phyloP scores from a whole-genome alignment of 2,797 vertebrate genomes.

The Aplochiton taeniatus region DNA sequence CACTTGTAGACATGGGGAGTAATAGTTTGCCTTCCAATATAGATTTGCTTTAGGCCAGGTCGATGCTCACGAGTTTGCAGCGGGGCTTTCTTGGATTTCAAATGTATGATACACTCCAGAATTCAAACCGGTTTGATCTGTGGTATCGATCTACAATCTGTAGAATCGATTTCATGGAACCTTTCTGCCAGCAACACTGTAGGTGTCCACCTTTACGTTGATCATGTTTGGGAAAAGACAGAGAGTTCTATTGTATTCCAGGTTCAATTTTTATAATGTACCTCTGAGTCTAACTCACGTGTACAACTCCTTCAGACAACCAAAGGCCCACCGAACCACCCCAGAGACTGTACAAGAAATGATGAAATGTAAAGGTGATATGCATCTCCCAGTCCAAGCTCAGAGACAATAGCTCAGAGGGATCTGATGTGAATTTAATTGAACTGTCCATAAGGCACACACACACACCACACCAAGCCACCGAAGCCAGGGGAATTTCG shows the following conservation, averaged over 20 bases:
- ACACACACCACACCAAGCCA: constrained; percentile 51
- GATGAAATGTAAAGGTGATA: too few relatives aligned
- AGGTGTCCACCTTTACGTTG: background rate
- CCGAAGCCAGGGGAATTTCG: constrained; percentile 42
- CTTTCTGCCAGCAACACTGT: too few relatives aligned
- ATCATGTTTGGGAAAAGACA: constrained; percentile 29
- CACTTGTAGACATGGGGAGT: constrained; percentile 24
- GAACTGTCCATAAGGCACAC: constrained; percentile 41
- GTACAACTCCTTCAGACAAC: too few relatives aligned
- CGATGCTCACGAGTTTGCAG: constrained; percentile 22
- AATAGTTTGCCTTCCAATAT: constrained; percentile 12
- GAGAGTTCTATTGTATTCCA: constrained; percentile 17
- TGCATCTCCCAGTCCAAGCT: too few relatives aligned
- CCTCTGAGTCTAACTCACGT: too few relatives aligned
- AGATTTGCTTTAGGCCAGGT: constrained; percentile 13
- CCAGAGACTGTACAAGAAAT: too few relatives aligned
- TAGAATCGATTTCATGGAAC: too few relatives aligned
- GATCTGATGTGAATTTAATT: constrained; percentile 51
- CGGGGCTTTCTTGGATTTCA: constrained; percentile 11
- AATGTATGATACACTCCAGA: constrained; percentile 20
- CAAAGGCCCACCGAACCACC: too few relatives aligned
- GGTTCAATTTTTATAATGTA: background rate
- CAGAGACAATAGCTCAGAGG: constrained; percentile 27
- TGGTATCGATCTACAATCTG: constrained; percentile 5
- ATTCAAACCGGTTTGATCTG: constrained; percentile 29